A percentile compares a stretch with the other conserved stretches of the same genome.
Evolutionary conservation across 2,888 invertebrate species (phyloP).

Genomic region (Cantharis rufa): DNA sequence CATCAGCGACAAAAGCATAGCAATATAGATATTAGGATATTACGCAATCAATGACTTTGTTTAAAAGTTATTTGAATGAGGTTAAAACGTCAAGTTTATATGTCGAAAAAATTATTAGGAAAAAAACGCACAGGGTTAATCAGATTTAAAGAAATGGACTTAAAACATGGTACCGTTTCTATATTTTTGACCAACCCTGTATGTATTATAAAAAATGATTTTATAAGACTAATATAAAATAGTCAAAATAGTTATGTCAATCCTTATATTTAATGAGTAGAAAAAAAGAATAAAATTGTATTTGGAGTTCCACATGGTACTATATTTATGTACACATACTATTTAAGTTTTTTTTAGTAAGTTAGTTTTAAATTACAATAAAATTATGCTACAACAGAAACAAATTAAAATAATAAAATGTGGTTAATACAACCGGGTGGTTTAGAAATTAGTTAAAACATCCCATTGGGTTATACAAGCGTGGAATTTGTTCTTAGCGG

Average conservation of each 20-base stretch:
- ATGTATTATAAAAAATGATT: background rate
- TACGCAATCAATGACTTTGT: background rate
- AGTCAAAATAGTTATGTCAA: background rate
- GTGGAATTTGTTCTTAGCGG: background rate
- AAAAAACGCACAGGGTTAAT: background rate
- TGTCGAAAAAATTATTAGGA: background rate
- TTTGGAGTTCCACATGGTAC: background rate
- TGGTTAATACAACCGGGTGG: background rate
- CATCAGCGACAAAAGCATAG: too few species aligned
- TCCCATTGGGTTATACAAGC: background rate
- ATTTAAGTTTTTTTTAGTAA: background rate
- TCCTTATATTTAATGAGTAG: background rate
- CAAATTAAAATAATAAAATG: background rate
- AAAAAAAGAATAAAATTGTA: background rate
- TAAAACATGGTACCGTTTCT: background rate
- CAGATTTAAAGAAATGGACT: background rate
- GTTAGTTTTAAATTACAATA: background rate
- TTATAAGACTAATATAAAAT: background rate
- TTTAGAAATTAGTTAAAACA: background rate
- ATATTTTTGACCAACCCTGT: background rate
- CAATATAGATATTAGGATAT: background rate
- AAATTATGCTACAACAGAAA: background rate
- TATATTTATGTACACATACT: background rate
- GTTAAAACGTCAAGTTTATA: background rate
- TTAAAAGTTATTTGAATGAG: background rate